phyloP scores from a whole-genome alignment of 2,113 vertebrate genomes.

The Sceloporus tristichus region DNA sequence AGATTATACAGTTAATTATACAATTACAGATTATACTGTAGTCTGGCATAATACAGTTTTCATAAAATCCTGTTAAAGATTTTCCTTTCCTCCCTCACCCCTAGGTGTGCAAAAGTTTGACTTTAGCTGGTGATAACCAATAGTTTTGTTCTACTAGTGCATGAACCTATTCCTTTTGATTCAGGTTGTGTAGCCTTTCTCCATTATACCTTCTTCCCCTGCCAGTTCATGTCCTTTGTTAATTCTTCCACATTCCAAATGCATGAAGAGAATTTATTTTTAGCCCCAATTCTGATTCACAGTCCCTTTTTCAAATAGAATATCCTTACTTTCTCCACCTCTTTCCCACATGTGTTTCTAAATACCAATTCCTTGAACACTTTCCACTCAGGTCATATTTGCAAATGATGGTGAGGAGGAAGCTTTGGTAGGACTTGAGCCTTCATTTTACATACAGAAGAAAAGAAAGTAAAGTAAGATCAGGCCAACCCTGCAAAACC shows the following conservation, averaged over 20 bases:
- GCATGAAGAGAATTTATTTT: neutral
- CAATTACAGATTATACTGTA: neutral
- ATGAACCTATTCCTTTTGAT: too few species aligned
- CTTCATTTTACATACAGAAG: constrained; percentile 19
- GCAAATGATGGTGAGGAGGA: neutral
- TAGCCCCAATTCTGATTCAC: neutral
- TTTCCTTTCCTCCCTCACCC: neutral
- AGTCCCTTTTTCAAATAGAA: neutral
- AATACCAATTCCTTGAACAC: neutral
- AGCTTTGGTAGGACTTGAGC: constrained; percentile 6
- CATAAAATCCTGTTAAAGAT: neutral
- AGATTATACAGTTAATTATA: neutral
- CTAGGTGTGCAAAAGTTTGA: neutral
- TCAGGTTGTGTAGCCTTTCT: too few species aligned
- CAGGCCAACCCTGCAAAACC: constrained; percentile 12
- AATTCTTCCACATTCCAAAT: neutral
- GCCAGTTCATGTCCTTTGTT: too few species aligned
- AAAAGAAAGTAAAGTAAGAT: neutral
- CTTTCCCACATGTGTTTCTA: neutral
- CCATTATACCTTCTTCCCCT: too few species aligned
- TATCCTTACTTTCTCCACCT: neutral
- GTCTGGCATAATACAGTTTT: neutral
- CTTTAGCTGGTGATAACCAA: neutral
- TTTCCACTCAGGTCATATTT: neutral
- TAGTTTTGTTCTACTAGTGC: neutral